phyloP scores from a whole-genome alignment of 2,888 invertebrate genomes.

The Pristionchus arcanus region DNA sequence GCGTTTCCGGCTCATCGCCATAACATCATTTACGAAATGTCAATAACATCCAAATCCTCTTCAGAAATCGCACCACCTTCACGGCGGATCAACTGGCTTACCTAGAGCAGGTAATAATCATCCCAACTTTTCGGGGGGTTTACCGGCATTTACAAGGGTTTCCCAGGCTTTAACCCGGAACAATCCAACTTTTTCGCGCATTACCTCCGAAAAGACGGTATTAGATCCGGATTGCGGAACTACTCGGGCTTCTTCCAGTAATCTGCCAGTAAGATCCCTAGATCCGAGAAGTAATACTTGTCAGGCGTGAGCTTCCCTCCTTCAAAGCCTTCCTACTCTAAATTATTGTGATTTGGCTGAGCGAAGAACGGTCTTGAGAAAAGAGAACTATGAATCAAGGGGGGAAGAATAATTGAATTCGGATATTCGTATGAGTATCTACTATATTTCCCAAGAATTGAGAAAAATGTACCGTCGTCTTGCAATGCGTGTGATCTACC shows the following conservation, averaged over 20 bases:
- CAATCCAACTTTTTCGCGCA: not conserved
- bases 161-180: not conserved
- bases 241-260: not conserved
- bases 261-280: not conserved
- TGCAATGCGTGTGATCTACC: too few relatives aligned
- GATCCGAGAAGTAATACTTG: not conserved
- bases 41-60: slow-evolving; percentile 67
- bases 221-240: not conserved
- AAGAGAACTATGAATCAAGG: too few relatives aligned
- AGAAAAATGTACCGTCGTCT: too few relatives aligned
- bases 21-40: not conserved
- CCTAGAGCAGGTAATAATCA: slow-evolving; percentile 82
- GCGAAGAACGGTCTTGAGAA: not conserved
- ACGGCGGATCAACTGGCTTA: slow-evolving; percentile 90
- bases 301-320: not conserved
- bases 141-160: not conserved
- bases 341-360: not conserved
- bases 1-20: too few relatives aligned
- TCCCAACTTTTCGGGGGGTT: not conserved
- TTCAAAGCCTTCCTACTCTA: too few relatives aligned
- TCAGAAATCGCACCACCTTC: slow-evolving; percentile 97
- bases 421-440: too few relatives aligned
- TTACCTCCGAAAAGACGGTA: not conserved
- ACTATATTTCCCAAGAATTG: too few relatives aligned
- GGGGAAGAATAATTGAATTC: too few relatives aligned